These are phyloP conservation scores for Trissolcus brochymenae DNA, from an alignment of 2,888 invertebrate genomes.

Conservation along the genomic window DNA sequence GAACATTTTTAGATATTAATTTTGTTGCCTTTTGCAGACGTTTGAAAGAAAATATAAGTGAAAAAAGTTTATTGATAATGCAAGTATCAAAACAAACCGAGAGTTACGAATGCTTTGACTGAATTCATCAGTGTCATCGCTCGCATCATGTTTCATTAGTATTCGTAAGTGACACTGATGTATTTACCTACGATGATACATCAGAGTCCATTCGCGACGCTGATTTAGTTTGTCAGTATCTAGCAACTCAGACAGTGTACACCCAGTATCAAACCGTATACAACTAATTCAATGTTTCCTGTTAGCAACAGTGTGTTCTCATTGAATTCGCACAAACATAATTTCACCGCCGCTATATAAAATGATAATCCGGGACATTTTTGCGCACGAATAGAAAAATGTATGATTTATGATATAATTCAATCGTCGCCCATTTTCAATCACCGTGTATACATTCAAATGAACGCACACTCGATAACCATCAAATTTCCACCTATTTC, in stretches of 20 bases:
- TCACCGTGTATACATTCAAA: no score
- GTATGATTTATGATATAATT: no score
- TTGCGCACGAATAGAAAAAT: no score
- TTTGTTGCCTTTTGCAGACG: no score
- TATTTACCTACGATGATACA: slow-evolving; percentile 47
- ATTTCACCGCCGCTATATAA: no score
- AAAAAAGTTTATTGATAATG: slow-evolving; percentile 13
- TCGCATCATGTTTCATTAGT: slow-evolving; percentile 32
- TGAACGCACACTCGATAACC: no score
- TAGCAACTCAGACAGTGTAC: slow-evolving; percentile 23
- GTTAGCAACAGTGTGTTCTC: no score
- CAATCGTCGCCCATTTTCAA: no score
- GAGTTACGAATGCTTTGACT: slow-evolving; percentile 20
- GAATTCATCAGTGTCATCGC: slow-evolving; percentile 41
- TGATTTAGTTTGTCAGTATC: slow-evolving; percentile 45
- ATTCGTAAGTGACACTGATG: slow-evolving; percentile 46
- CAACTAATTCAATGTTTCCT: slow-evolving; percentile 15
- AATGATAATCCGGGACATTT: no score
- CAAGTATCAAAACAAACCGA: neutral
- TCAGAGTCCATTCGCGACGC: slow-evolving; percentile 29
- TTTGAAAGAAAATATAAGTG: neutral
- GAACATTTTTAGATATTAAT: neutral
- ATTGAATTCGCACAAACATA: no score
- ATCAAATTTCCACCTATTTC: no score
- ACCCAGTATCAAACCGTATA: slow-evolving; percentile 4